Percentiles rank a stretch among this genome's conserved stretches.
Evolutionary conservation across 2,797 vertebrate genomes (phyloP).

Genomic region (Notoglanidium macrostoma): DNA sequence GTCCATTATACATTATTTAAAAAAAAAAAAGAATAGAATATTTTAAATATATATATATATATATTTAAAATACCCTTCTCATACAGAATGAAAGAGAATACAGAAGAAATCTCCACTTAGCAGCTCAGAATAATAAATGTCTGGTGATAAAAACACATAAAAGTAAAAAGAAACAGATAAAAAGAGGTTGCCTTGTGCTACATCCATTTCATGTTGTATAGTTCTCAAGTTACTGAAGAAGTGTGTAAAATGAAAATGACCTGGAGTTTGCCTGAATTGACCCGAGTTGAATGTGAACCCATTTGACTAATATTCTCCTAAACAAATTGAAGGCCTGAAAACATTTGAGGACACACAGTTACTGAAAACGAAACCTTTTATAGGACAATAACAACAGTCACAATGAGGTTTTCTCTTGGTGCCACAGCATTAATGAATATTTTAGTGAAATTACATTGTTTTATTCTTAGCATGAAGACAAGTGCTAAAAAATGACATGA

Average conservation of each 20-base stretch:
- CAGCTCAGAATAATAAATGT: neutral
- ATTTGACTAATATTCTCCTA: slow-evolving; percentile 48
- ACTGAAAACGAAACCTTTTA: slow-evolving; percentile 50
- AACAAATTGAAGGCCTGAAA: slow-evolving; percentile 54
- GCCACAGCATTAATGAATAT: slow-evolving; percentile 12
- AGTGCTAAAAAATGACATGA: neutral
- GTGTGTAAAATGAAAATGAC: slow-evolving; percentile 24
- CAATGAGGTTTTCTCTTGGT: neutral
- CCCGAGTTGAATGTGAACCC: slow-evolving; percentile 49
- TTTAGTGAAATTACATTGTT: neutral
- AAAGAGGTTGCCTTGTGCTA: neutral
- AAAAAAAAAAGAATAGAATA: neutral
- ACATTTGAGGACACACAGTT: slow-evolving; percentile 45
- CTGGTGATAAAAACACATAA: neutral
- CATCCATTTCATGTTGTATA: neutral
- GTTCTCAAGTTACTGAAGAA: neutral
- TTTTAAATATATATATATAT: neutral
- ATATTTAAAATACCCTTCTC: neutral
- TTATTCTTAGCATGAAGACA: neutral
- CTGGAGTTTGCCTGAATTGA: slow-evolving; percentile 33
- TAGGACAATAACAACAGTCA: slow-evolving; percentile 32
- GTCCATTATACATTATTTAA: neutral
- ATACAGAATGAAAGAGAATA: slow-evolving; percentile 15
- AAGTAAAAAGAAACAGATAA: neutral
- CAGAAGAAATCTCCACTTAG: slow-evolving; percentile 5